Evolutionary conservation across 2,888 invertebrate species (phyloP).

Genomic region (Synanthedon vespiformis): DNA sequence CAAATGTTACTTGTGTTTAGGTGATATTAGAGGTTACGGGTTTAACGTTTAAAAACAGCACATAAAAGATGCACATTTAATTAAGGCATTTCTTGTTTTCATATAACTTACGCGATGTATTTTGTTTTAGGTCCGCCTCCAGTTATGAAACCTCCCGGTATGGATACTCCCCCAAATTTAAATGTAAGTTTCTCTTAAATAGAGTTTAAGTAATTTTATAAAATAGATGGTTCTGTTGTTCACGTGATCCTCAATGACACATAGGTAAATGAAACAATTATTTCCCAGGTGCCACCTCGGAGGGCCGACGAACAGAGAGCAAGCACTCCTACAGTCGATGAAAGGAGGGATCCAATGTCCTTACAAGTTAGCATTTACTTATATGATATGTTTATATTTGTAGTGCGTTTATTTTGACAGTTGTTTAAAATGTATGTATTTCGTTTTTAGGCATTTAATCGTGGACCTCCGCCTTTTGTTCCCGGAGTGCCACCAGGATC

Average conservation of each 20-base stretch:
- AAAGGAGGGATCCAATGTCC: slow-evolving; percentile 56
- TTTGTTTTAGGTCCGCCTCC: slow-evolving; percentile 48
- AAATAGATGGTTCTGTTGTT: too few species aligned
- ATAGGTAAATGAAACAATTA: background rate
- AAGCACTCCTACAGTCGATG: slow-evolving; percentile 79
- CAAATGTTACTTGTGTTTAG: too few species aligned
- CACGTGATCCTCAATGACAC: too few species aligned
- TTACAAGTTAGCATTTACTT: slow-evolving; percentile 33
- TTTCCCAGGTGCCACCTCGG: slow-evolving; percentile 24
- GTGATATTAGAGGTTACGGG: too few species aligned
- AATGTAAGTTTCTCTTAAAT: slow-evolving; percentile 28
- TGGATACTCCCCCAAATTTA: slow-evolving; percentile 44
- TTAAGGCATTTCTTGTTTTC: slow-evolving; percentile 9
- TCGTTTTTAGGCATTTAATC: slow-evolving; percentile 34
- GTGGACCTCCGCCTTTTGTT: slow-evolving; percentile 38
- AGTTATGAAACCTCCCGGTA: slow-evolving; percentile 49
- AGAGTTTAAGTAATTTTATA: too few species aligned
- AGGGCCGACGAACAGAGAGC: slow-evolving; percentile 73
- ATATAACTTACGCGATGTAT: slow-evolving; percentile 1
- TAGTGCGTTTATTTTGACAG: background rate
- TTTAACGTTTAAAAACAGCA: background rate
- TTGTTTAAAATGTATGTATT: background rate
- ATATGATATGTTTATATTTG: background rate
- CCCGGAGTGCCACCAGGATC: slow-evolving; percentile 32
- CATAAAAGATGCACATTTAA: background rate